Base-by-base conservation (phyloP, 1,140 invertebrate genomes). In the Stegodyphus mimosarum region DNA sequence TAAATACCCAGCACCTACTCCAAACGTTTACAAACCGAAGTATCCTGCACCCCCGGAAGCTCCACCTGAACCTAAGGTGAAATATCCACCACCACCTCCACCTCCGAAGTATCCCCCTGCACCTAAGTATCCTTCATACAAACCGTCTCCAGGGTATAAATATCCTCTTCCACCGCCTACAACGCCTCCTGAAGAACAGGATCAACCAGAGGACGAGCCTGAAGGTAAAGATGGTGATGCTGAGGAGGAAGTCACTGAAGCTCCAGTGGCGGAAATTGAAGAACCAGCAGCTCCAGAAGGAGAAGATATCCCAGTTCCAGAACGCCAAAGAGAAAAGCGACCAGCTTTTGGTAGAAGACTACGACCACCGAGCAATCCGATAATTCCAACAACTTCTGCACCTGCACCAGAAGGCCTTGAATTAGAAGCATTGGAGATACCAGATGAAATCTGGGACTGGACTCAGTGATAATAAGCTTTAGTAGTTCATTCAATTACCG, bases 371-470 rank as follows among this genome's bases (percentile, higher is more conserved):
- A 71, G 9, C 33, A 70, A 53, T 4, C 13, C 18, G 2, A 10
- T 51, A 33, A 5, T 18, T 10, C 69, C 78, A n/a, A 5, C 52
- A 51, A 13, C 73, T 4, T 48, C 66, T 13, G 9, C 52, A 13
- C 7, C 52, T 15, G 7, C 64, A 48, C 17, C 64, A 9, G 72
- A 69, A 60, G 51, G 33, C 48, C 9, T 74, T 64, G 60, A 84
- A 75, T n/a, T 75, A 18, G 51, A 17, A 49, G 49, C 7, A 49
- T 53, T 51, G 6, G 67, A 71, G 7, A 85, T 85, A 11, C 83
- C 74, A 51, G 75, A 85, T 53, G 83, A 69, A 64, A 77, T 85
- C 11, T 85, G 83, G 83, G 83, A 76, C 7, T 64, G 69, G 60
- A 83, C 49, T 7, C 9, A 63, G 50, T 60, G 50, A 63, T 63